These are phyloP conservation scores for Halcyon malimbica DNA, from an alignment of 2,113 vertebrate genomes.

Conservation along the genomic window DNA sequence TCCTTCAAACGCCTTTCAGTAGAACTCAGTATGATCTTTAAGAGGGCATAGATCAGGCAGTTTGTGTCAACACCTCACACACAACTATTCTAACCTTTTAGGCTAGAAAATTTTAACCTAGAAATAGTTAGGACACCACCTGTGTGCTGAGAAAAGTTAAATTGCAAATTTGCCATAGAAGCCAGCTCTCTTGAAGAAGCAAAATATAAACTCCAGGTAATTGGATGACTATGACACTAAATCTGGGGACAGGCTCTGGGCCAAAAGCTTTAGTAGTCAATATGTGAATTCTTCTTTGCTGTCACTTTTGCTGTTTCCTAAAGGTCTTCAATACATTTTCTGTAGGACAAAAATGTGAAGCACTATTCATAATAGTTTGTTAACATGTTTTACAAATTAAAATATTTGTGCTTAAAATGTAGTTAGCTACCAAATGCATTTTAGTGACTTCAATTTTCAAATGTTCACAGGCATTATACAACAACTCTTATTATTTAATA, in stretches of 20 bases:
- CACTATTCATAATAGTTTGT: not conserved
- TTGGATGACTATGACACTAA: not conserved
- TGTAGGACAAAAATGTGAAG: not conserved
- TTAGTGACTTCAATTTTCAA: not conserved
- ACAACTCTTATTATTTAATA: not conserved
- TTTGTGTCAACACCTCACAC: not conserved
- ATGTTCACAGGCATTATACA: rapidly evolving
- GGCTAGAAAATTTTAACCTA: not conserved
- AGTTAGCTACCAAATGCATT: not conserved
- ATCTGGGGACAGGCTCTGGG: not conserved
- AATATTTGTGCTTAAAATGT: not conserved
- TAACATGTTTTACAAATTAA: not conserved
- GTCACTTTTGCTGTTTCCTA: not conserved
- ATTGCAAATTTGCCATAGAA: not conserved
- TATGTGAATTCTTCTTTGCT: not conserved
- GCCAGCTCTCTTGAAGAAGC: not conserved
- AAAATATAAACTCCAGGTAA: not conserved
- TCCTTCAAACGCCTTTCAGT: not conserved
- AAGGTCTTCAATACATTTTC: not conserved
- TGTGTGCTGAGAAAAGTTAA: not conserved
- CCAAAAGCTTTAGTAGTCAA: not conserved
- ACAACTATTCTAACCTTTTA: rapidly evolving
- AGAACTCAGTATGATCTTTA: not conserved
- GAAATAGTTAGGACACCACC: not conserved
- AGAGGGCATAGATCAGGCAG: not conserved